Evolutionary conservation across 1,140 invertebrate genomes (phyloP), one percentile per base, ranked within the genome.

Genomic region (Bursaphelenchus mucronatus): DNA sequence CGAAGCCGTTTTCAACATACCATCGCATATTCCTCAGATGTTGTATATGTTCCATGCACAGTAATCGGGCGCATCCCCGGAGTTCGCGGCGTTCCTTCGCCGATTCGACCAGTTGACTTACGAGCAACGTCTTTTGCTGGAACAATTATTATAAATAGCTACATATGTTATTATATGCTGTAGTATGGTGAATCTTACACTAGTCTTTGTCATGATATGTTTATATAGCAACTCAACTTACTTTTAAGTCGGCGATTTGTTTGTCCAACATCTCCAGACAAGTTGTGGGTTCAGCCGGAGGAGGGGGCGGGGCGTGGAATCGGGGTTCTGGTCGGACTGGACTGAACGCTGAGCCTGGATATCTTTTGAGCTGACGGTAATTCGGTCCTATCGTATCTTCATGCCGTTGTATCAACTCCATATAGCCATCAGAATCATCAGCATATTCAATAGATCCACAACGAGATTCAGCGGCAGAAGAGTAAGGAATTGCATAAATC

Each of bases 391-490:
- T 30, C 30, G 30, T 30, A 30, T 30, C 30, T 30, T 30, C 30
- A 30, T 30, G 30, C 11, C 57, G 57, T 11, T 39, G 13, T 4
- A 44, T 43, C 11, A 59, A 39, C 40, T 59, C 57, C 11, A 43
- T 43, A 44, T 59, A 59, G 3, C 57, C 57, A 39, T 59, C 57
- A 44, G 57, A 59, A 39, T 59, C 57, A 39, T 59, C 57, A 11
- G 45, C 57, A 39, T 59, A 59, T 39, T 59, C 57, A 50, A 59
- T 59, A n/a, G 57, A 59, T 17, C 13, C 57, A 59, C 57, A 59
- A 50, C 21, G 13, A 50, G 13, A 15, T 50, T 59, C 57, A 43
- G 13, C 57, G 21, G 57, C 57, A 13, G 19, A 40, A 17, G 19
- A 40, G 7, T 40, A 59, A 39, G 57, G 57, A 50, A 59, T 43